Base-by-base conservation (phyloP, 2,888 invertebrate genomes). In the Agrochola litura region DNA sequence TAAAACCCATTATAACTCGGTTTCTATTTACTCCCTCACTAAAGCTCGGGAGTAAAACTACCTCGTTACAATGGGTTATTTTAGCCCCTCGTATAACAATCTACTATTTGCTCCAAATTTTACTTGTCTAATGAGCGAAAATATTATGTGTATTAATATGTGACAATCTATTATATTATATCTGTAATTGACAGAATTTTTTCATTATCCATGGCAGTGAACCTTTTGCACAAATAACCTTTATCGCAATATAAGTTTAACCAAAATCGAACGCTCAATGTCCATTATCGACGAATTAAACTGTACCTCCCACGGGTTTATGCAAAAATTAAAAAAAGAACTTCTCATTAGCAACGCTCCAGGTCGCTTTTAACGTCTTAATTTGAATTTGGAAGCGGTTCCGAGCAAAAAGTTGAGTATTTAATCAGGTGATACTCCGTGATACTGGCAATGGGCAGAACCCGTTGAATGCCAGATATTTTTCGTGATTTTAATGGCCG, bases 321-420 rank as follows among this genome's bases (percentile, higher is more conserved):
- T 92, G 93, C 93, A 92, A 93, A 95, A 93, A 91, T 94, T 88
- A 89, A 91, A 89, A 89, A 89, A 89, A 88, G 90, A 89, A 83
- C 80, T 87, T 83, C 92, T 94, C 95, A 94, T 95, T 95, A 95
- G 93, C 92, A 91, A 92, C 93, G 90, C 90, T 94, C 90, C 92
- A 91, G 92, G 93, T 91, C 84, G 92, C 89, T 90, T 91, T 94
- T 92, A 93, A 95, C 92, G 92, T 93, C 94, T 95, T 94, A 92
- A 95, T 95, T 95, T 94, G 91, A 95, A 95, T 94, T 92, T 90
- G 91, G 89, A 88, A 90, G 83, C 88, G 88, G 89, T 90, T 89
- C 79, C 43, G 63, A 73, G 76, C 77, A 88, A 89, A 88, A 88
- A 86, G 82, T 81, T 84, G 80, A 79, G 77, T 82, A 72, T 86